Evolutionary conservation across 2,113 vertebrate species (phyloP).

Genomic region (Trachemys scripta): DNA sequence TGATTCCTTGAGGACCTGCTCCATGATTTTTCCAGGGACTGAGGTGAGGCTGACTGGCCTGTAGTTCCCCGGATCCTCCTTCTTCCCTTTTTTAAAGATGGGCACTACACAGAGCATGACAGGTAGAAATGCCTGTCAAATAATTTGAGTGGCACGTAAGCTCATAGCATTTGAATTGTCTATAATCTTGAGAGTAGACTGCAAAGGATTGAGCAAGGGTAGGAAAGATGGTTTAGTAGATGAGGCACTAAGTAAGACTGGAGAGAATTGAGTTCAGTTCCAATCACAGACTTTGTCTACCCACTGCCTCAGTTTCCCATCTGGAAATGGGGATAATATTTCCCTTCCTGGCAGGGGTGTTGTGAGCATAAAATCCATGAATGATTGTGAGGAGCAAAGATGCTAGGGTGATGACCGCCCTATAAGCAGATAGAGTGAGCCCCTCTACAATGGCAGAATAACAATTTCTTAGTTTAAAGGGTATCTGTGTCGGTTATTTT

Average conservation of each 20-base stretch:
- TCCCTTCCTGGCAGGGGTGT: neutral
- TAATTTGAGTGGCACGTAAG: neutral
- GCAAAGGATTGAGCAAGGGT: neutral
- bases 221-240: neutral
- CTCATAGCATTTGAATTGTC: neutral
- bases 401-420: neutral
- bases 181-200: neutral
- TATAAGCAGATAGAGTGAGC: neutral
- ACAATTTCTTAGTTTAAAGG: neutral
- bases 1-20: too few relatives aligned
- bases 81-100: too few relatives aligned
- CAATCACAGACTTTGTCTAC: neutral
- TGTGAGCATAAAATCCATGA: neutral
- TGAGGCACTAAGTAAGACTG: neutral
- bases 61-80: too few relatives aligned
- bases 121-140: neutral
- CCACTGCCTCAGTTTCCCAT: neutral
- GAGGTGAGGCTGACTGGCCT: too few relatives aligned
- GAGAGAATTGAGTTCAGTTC: fast-evolving
- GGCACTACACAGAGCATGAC: neutral
- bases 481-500: neutral
- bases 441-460: neutral
- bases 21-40: too few relatives aligned
- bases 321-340: neutral
- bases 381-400: neutral